Conservation (phyloP, 1,140 invertebrate genomes). For the Steinernema khuongi region DNA sequence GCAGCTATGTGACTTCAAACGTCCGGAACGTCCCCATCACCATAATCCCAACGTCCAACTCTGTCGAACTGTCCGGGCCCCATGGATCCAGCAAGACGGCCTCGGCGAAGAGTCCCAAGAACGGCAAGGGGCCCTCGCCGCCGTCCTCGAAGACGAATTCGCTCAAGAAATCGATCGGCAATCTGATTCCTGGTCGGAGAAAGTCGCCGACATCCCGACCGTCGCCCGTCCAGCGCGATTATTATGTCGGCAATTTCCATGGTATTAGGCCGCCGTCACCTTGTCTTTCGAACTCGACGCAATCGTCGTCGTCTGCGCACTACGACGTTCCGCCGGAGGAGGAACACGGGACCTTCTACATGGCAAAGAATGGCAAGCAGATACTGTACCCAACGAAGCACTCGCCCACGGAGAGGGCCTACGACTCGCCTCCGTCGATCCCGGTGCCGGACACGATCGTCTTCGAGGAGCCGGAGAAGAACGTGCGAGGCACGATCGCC, state of each 20-base stretch:
- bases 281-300: slow-evolving; percentile 5
- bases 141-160: slow-evolving; percentile 1
- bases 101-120: neutral
- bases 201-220: neutral
- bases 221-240: neutral
- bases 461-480: neutral
- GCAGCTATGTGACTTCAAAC: neutral
- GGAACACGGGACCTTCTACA: neutral
- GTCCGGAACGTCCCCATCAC: slow-evolving; percentile 3
- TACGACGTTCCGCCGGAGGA: slow-evolving; percentile 4
- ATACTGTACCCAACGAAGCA: neutral
- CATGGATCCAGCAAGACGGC: neutral
- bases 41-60: neutral
- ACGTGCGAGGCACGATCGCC: neutral
- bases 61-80: neutral
- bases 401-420: neutral
- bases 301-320: slow-evolving; percentile 1
- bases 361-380: neutral
- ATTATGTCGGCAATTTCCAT: neutral
- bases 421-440: neutral
- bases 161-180: neutral
- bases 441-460: slow-evolving; percentile 1
- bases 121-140: neutral
- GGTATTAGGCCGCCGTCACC: neutral
- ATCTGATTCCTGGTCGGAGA: neutral